Conservation (phyloP, 2,113 vertebrate genomes). For the Microtus ochrogaster region DNA sequence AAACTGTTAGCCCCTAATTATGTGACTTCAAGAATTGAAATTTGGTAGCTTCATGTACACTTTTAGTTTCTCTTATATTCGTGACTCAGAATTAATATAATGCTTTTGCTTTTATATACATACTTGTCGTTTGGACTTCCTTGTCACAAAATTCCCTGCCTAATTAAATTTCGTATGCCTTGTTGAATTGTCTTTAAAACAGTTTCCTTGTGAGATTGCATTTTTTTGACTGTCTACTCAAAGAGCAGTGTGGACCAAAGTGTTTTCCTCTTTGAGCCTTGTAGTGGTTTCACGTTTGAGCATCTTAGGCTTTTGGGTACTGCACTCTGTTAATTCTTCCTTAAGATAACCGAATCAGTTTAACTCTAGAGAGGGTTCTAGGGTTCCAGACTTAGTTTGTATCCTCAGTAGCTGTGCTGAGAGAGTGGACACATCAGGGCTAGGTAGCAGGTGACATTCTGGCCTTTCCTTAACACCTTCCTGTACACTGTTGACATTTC, state of each 20-base stretch:
- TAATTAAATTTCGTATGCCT: slow-evolving; percentile 11
- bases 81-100: neutral
- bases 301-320: neutral
- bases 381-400: neutral
- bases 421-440: neutral
- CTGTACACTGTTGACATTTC: neutral
- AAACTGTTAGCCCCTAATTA: neutral
- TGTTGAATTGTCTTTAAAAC: slow-evolving; percentile 21
- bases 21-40: neutral
- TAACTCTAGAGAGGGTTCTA: neutral
- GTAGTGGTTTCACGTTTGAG: neutral
- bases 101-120: slow-evolving; percentile 42
- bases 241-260: neutral
- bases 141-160: neutral
- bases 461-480: neutral
- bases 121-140: neutral
- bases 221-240: neutral
- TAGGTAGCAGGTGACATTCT: neutral
- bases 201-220: neutral
- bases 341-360: neutral
- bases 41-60: neutral
- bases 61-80: neutral
- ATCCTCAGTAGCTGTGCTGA: neutral
- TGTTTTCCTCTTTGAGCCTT: neutral
- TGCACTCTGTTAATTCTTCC: neutral